A percentile compares a stretch with the other conserved stretches of the same genome.
Conservation (phyloP, 2,888 invertebrate species). For the Eristalis pertinax region DNA sequence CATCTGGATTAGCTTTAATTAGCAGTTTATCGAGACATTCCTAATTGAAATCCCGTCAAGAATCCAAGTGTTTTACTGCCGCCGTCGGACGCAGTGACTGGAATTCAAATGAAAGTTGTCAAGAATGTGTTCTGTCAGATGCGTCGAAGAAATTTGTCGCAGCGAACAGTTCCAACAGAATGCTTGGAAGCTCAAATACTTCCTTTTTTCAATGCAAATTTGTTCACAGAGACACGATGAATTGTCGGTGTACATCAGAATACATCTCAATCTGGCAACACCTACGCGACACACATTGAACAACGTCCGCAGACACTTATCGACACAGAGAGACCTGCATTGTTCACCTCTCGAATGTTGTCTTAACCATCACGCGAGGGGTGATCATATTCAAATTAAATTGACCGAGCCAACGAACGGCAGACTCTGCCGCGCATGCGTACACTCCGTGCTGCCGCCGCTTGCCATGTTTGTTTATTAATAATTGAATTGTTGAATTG, state of each 20-base stretch:
- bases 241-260: neutral
- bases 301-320: constrained; percentile 51
- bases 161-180: neutral
- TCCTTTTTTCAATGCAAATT: neutral
- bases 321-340: constrained; percentile 45
- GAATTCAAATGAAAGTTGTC: no score
- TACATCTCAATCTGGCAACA: neutral
- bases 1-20: no score
- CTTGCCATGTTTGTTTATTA: constrained; percentile 59
- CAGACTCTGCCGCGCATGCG: constrained; percentile 31
- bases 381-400: constrained; percentile 70
- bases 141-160: neutral
- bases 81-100: no score
- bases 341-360: constrained; percentile 66
- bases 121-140: neutral
- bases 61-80: no score
- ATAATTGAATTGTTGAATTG: constrained; percentile 72
- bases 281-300: constrained; percentile 17
- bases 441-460: constrained; percentile 1
- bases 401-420: constrained; percentile 17
- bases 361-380: constrained; percentile 43
- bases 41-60: no score
- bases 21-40: no score
- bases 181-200: no score
- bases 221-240: neutral